Base-by-base conservation (phyloP, 1,140 invertebrate species). In the Drosophila repleta region DNA sequence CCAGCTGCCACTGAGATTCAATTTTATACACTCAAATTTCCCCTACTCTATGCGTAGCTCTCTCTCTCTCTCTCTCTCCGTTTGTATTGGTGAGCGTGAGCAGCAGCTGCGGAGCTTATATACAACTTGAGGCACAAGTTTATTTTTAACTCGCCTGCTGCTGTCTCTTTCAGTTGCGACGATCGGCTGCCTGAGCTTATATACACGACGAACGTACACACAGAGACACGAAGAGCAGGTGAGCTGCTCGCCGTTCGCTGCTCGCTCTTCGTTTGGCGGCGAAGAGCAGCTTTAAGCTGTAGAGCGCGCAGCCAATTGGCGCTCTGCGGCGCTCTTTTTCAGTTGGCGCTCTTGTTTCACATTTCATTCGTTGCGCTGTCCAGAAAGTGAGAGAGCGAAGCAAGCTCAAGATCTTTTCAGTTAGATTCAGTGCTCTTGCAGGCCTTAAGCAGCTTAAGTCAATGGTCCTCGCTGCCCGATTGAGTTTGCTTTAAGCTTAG, bases 1-100 rank as follows among this genome's bases (percentile, higher is more conserved):
- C 83, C 83, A 88, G 83, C 83, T 88, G 83, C 79, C 64, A 39
- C 73, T 68, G 71, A 70, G 79, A 79, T 81, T 88, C 58, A 69
- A 73, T 68, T 74, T 70, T 58, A 43, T 26, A 71, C 61, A 55
- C 71, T 77, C 65, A 56, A 41, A 74, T 69, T 79, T 73, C 74
- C 74, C 74, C 74, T 76, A 52, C 57, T 41, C n/a, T 39, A 15
- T 57, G 26, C 24, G 43, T 65, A n/a, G 29, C 21, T n/a, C n/a
- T n/a, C n/a, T n/a, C n/a, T n/a, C n/a, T n/a, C n/a, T n/a, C n/a
- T n/a, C n/a, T n/a, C n/a, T n/a, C n/a, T n/a, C n/a, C n/a, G 29
- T 35, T 20, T 43, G 11, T 18, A 41, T 72, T 46, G 64, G 26
- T 81, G 18, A 24, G 21, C 21, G 74, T 82, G 60, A 37, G 71